Percentiles rank a stretch among this genome's conserved stretches.
phyloP scores from a whole-genome alignment of 2,888 invertebrate species.

The Chironomus tentans region DNA sequence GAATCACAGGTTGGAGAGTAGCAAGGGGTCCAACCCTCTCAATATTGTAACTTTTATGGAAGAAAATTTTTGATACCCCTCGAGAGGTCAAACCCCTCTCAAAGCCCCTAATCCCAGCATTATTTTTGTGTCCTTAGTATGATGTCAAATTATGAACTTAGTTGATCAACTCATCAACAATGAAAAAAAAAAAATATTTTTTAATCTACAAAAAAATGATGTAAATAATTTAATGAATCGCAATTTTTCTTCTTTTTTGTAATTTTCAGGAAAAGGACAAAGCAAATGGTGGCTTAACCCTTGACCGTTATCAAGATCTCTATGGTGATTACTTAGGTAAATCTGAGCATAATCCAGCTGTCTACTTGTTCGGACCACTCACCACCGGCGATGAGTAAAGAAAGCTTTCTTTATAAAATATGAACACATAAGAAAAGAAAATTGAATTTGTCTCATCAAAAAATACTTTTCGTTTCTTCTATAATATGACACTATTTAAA shows the following conservation, averaged over 20 bases:
- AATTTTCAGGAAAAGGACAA: slow-evolving; percentile 66
- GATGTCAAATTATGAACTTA: too few species aligned
- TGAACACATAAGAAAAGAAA: neutral
- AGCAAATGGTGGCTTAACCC: slow-evolving; percentile 64
- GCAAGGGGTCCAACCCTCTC: too few species aligned
- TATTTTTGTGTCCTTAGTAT: too few species aligned
- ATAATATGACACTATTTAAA: neutral
- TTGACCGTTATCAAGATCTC: slow-evolving; percentile 71
- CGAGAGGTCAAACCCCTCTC: too few species aligned
- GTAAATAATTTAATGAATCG: too few species aligned
- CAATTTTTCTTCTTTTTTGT: neutral
- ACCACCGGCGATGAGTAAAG: slow-evolving; percentile 34
- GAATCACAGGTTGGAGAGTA: too few species aligned
- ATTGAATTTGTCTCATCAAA: neutral
- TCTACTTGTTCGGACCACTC: slow-evolving; percentile 71
- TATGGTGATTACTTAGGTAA: slow-evolving; percentile 76
- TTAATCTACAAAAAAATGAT: too few species aligned
- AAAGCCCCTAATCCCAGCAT: too few species aligned
- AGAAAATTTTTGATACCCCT: too few species aligned
- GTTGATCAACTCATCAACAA: too few species aligned
- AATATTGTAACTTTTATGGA: too few species aligned
- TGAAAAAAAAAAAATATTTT: too few species aligned
- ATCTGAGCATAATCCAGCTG: slow-evolving; percentile 60
- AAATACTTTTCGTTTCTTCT: neutral
- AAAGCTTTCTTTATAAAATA: slow-evolving; percentile 34